A percentile compares a stretch with the other conserved stretches of the same genome.
Evolutionary conservation across 2,113 vertebrate species (phyloP).

Genomic region (Myrmophylax atrothorax): DNA sequence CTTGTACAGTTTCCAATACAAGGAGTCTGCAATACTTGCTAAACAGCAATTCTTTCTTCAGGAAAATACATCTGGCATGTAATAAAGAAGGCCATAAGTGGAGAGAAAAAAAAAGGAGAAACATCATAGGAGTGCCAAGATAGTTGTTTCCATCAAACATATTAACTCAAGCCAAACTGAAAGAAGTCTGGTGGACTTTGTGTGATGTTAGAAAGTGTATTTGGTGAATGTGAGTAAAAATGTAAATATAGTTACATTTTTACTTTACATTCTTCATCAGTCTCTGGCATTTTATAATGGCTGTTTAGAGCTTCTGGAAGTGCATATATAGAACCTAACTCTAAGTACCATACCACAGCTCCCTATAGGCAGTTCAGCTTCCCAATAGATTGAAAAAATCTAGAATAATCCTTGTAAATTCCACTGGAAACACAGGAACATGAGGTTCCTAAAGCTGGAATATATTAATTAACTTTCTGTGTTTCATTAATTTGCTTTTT

Average conservation of each 20-base stretch:
- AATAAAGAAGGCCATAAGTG: not conserved
- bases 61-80: not conserved
- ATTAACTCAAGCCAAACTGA: not conserved
- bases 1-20: not conserved
- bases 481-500: not conserved
- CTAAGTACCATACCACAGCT: not conserved
- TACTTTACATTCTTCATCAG: not conserved
- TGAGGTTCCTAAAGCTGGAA: not conserved
- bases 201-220: not conserved
- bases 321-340: not conserved
- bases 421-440: not conserved
- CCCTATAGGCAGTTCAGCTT: not conserved
- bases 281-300: not conserved
- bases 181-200: not conserved
- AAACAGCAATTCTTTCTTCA: not conserved
- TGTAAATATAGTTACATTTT: conserved; percentile 21
- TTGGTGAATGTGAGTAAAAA: conserved; percentile 1
- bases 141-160: not conserved
- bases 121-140: not conserved
- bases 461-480: not conserved
- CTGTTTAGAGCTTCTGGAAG: not conserved
- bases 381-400: not conserved
- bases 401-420: not conserved
- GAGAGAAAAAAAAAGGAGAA: not conserved
- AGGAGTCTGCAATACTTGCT: not conserved